Evolutionary conservation across 2,888 invertebrate genomes (phyloP), one percentile per base, ranked within the genome.

Genomic region (Cyclophora punctaria): DNA sequence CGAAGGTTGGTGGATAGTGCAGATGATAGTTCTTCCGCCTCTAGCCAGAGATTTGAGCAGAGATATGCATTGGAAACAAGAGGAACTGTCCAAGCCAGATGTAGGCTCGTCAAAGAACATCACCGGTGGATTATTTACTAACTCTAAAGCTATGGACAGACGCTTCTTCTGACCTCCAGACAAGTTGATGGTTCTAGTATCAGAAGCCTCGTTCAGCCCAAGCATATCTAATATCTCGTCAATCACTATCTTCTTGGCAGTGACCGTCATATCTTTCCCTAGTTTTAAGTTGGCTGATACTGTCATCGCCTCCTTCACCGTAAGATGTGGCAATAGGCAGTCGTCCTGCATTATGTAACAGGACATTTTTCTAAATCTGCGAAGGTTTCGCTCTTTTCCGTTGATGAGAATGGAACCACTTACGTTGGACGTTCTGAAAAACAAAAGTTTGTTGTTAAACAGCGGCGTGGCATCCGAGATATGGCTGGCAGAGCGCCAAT

Each of bases 341-440:
- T 96, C 96, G 69, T 96, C 96, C 77, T 98, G 98, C 97, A 98
- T 98, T 63, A 98, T 98, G 84, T 98, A 98, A 74, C 97, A 97
- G 7, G 97, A 97, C 82, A 97, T 92, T 78, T 98, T 98, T 40
- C 98, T 92, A 83, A 98, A 98, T 55, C 94, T 90, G 42, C 97
- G 90, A 44, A 96, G 88, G 80, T 96, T 96, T 49, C 98, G 88
- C 60, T 95, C 94, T 70, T 95, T 95, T 45, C 96, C 96, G 75
- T 98, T 97, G 67, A 98, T 96, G 51, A 93, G 83, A 56, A 98
- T 95, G 35, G 93, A 93, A 4, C 98, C 98, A 64, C 92, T 94
- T 34, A 98, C 89, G 71, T 95, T 94, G 53, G 95, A 93, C 45
- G 95, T 95, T 83, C 96, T 96, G 84, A 53, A 76, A 73, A 20